phyloP scores from a whole-genome alignment of 2,888 invertebrate genomes.

The Acleris literana region DNA sequence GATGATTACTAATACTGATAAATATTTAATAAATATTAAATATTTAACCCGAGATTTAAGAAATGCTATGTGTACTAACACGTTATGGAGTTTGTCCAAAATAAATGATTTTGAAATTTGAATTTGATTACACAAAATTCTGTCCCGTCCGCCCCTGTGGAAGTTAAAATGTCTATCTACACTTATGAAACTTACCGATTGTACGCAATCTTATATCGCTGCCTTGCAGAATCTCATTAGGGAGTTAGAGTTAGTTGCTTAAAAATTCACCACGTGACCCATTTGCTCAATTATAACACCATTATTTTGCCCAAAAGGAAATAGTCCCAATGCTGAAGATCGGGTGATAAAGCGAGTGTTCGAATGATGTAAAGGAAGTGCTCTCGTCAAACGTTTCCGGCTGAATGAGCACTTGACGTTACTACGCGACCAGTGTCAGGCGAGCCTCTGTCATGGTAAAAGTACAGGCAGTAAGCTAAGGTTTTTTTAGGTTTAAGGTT shows the following conservation, averaged over 20 bases:
- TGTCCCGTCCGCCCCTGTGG: constrained; percentile 11
- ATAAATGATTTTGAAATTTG: too few relatives aligned
- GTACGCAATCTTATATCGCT: constrained; percentile 25
- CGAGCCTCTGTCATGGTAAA: constrained; percentile 40
- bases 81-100: too few relatives aligned
- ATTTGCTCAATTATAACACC: constrained; percentile 11
- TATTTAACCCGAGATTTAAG: too few relatives aligned
- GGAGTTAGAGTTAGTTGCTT: too few relatives aligned
- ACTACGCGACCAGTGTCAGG: constrained; percentile 51
- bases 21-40: too few relatives aligned
- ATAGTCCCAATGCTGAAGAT: constrained; percentile 31
- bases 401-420: constrained; percentile 56
- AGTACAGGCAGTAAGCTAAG: constrained; percentile 6
- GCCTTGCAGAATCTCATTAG: constrained; percentile 20
- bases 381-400: constrained; percentile 59
- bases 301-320: constrained; percentile 15
- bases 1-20: too few relatives aligned
- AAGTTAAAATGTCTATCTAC: constrained; percentile 19
- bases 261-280: too few relatives aligned
- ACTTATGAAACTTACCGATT: constrained; percentile 32
- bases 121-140: neutral
- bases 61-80: too few relatives aligned
- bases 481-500: neutral
- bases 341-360: constrained; percentile 47
- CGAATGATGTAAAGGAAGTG: constrained; percentile 63